These are phyloP conservation scores for Poeciliopsis infans DNA, from an alignment of 2,797 vertebrate species.

Conservation along the genomic window DNA sequence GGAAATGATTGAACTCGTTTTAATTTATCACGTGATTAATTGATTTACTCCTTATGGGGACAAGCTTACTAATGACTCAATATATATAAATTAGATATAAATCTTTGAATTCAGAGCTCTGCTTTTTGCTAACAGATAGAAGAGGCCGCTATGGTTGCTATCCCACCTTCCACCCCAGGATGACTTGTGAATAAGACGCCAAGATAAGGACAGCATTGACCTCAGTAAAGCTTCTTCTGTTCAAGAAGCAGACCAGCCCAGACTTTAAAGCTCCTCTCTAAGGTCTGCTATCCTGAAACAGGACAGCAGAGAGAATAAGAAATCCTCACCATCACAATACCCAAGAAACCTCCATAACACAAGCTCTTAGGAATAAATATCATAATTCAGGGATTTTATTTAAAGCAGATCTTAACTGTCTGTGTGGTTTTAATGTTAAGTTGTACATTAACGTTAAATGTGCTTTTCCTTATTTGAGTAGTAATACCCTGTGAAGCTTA, in stretches of 20 bases:
- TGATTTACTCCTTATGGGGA: too few species aligned
- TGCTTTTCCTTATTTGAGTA: neutral
- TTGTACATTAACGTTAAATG: neutral
- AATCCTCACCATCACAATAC: constrained; percentile 71
- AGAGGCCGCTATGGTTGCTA: neutral
- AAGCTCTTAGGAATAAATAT: constrained; percentile 64
- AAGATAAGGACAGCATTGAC: neutral
- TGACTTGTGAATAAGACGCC: neutral
- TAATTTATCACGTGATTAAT: too few species aligned
- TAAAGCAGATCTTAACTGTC: constrained; percentile 30
- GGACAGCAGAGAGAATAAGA: constrained; percentile 49
- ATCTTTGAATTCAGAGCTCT: neutral
- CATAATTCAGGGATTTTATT: constrained; percentile 54
- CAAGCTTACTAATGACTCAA: neutral
- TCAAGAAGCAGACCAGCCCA: too few species aligned
- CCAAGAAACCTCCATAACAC: constrained; percentile 53
- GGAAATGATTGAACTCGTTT: too few species aligned
- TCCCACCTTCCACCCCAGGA: neutral
- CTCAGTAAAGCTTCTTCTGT: too few species aligned
- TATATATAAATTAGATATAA: neutral
- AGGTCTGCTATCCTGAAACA: too few species aligned
- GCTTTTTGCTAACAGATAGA: neutral
- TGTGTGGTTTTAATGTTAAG: constrained; percentile 8
- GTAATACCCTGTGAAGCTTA: neutral
- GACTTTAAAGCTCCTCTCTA: too few species aligned